Percentiles rank a stretch among this genome's conserved stretches.
phyloP scores from a whole-genome alignment of 2,888 invertebrate species.

The Melieria picta region DNA sequence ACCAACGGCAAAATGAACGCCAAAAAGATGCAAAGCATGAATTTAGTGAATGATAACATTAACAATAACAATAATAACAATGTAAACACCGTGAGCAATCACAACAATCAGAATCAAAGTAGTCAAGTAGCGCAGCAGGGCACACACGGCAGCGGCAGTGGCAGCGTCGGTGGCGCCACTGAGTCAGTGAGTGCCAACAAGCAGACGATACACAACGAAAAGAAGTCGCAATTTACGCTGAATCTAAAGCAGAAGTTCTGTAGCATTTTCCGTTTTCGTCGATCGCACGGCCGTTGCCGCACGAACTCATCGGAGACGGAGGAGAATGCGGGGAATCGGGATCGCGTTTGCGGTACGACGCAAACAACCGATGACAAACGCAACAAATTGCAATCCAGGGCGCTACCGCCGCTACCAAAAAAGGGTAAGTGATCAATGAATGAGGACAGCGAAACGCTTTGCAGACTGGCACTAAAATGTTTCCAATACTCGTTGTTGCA shows the following conservation, averaged over 20 bases:
- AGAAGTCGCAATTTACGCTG: slow-evolving; percentile 78
- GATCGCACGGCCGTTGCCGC: slow-evolving; percentile 62
- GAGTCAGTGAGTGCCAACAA: not conserved
- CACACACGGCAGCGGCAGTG: slow-evolving; percentile 23
- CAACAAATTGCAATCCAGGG: slow-evolving; percentile 72
- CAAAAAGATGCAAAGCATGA: slow-evolving; percentile 36
- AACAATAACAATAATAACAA: slow-evolving; percentile 49
- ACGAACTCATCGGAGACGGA: slow-evolving; percentile 46
- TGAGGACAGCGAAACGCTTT: not conserved
- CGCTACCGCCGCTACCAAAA: slow-evolving; percentile 74
- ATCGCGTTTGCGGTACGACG: slow-evolving; percentile 42
- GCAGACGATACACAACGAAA: slow-evolving; percentile 59
- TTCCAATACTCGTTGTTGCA: slow-evolving; percentile 28
- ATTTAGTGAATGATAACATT: slow-evolving; percentile 48
- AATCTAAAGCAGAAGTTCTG: slow-evolving; percentile 86
- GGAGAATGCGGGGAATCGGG: slow-evolving; percentile 45
- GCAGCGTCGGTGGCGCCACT: too few species aligned
- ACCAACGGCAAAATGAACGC: slow-evolving; percentile 35
- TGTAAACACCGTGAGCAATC: slow-evolving; percentile 41
- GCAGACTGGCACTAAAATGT: not conserved
- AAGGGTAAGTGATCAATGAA: slow-evolving; percentile 58
- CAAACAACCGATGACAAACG: slow-evolving; percentile 55
- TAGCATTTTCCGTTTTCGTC: slow-evolving; percentile 81
- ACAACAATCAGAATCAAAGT: slow-evolving; percentile 39
- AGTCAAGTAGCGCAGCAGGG: slow-evolving; percentile 25